phyloP scores from a whole-genome alignment of 2,797 vertebrate species.

The Jordanella pulchra region DNA sequence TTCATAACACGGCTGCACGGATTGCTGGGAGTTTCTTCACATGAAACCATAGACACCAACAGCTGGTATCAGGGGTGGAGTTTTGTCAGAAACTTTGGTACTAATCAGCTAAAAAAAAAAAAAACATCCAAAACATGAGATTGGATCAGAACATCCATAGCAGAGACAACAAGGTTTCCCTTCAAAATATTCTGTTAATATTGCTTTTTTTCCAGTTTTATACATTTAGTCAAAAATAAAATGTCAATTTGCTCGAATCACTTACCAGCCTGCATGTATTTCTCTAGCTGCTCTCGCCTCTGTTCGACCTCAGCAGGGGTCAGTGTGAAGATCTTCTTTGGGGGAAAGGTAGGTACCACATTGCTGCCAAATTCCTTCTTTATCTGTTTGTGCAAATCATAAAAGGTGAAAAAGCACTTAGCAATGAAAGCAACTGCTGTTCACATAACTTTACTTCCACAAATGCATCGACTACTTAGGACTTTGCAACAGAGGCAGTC shows the following conservation, averaged over 20 bases:
- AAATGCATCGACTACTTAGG: neutral
- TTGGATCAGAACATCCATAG: neutral
- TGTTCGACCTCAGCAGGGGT: conserved; percentile 95
- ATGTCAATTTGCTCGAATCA: conserved; percentile 26
- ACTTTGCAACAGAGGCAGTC: conserved; percentile 9
- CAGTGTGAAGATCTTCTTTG: conserved; percentile 98
- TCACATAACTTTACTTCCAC: neutral
- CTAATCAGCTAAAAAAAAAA: neutral
- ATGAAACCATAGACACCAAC: neutral
- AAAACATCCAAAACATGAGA: neutral
- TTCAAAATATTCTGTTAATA: neutral
- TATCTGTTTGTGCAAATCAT: conserved; percentile 78
- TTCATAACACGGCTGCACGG: neutral
- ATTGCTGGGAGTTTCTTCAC: neutral
- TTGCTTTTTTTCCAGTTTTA: neutral
- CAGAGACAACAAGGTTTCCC: neutral
- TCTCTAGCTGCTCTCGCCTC: conserved; percentile 95
- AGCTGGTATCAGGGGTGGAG: neutral
- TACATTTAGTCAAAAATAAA: neutral
- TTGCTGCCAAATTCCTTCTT: conserved; percentile 95
- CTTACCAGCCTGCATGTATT: conserved; percentile 99
- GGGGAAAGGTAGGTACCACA: conserved; percentile 93
- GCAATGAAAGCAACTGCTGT: neutral
- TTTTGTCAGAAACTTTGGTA: neutral
- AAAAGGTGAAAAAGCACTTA: neutral